These are phyloP conservation scores for Eolophus roseicapilla DNA, from an alignment of 2,113 vertebrate species.

Conservation along the genomic window DNA sequence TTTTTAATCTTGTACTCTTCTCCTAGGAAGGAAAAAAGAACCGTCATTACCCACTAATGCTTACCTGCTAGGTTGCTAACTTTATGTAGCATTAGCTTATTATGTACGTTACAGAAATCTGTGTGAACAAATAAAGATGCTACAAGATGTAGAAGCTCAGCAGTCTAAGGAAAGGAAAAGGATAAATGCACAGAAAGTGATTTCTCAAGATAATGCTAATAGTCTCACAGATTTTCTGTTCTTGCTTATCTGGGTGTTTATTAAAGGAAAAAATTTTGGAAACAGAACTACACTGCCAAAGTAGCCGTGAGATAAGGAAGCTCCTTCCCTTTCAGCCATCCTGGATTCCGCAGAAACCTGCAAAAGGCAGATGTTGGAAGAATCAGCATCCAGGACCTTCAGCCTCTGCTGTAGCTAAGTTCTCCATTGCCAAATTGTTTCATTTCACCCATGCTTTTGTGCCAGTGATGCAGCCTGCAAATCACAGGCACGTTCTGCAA, in stretches of 20 bases:
- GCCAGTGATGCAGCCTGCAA: background rate
- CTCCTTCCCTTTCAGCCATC: background rate
- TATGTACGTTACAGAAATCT: background rate
- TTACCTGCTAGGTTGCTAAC: background rate
- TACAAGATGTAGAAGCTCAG: background rate
- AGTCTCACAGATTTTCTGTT: background rate
- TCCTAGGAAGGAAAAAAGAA: background rate
- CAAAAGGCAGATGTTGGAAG: background rate
- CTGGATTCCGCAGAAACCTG: background rate
- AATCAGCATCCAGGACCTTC: background rate
- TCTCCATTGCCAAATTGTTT: background rate
- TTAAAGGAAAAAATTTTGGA: background rate
- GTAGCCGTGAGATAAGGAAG: background rate
- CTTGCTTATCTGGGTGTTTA: background rate
- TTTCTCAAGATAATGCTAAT: background rate
- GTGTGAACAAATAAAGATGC: background rate
- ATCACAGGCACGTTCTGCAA: background rate
- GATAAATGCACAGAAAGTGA: background rate
- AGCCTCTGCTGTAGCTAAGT: background rate
- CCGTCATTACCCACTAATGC: background rate
- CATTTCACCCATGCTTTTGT: background rate
- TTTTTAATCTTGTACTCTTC: background rate
- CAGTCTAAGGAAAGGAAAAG: background rate
- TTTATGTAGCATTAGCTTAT: background rate
- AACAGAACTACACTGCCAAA: background rate